A percentile compares a stretch with the other conserved stretches of the same genome.
Conservation (phyloP, 2,113 vertebrate species). For the Acrocephalus arundinaceus region DNA sequence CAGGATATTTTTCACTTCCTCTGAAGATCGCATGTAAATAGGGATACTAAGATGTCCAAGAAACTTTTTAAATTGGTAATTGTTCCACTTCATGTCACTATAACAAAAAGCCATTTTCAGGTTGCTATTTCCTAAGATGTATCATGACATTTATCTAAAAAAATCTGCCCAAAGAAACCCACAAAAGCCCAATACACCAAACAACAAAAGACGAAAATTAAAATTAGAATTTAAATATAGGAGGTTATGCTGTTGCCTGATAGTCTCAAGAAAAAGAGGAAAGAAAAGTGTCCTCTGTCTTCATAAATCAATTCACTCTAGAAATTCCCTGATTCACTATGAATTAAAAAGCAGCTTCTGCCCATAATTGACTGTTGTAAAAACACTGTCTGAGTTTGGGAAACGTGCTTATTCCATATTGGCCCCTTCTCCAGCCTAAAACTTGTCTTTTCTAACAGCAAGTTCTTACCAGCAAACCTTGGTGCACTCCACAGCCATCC, state of each 20-base stretch:
- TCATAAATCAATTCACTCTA: neutral
- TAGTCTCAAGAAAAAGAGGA: neutral
- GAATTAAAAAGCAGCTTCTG: neutral
- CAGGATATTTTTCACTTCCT: neutral
- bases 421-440: neutral
- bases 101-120: neutral
- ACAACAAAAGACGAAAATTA: neutral
- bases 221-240: neutral
- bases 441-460: neutral
- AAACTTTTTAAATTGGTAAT: neutral
- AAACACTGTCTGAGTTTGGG: fast-evolving
- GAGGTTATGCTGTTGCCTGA: neutral
- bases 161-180: neutral
- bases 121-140: neutral
- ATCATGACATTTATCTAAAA: neutral
- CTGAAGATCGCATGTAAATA: neutral
- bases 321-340: neutral
- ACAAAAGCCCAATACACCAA: fast-evolving
- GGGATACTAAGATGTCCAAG: neutral
- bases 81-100: neutral
- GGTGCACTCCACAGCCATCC: neutral
- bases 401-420: neutral
- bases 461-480: neutral
- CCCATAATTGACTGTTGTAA: neutral
- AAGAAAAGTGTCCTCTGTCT: neutral